Evolutionary conservation across 1,140 invertebrate genomes (phyloP).

Genomic region (Mizuhopecten yessoensis): DNA sequence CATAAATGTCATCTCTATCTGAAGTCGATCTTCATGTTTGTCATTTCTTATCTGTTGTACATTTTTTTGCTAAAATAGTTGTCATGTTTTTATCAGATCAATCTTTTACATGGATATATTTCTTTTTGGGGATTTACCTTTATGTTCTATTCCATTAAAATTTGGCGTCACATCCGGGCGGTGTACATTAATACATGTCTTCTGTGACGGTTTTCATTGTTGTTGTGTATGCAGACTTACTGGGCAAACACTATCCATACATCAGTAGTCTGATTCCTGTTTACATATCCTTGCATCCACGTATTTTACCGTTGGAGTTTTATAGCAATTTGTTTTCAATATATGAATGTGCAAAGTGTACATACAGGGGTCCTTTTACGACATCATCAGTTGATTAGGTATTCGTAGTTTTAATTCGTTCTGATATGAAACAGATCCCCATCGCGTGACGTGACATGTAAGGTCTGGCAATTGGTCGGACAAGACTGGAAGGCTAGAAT

Average conservation of each 20-base stretch:
- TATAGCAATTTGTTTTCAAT: too few species aligned
- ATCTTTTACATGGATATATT: neutral
- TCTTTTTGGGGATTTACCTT: neutral
- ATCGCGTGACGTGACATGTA: neutral
- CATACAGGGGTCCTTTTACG: too few species aligned
- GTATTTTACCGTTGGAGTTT: too few species aligned
- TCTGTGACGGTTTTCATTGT: too few species aligned
- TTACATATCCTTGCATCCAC: too few species aligned
- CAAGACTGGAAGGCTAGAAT: neutral
- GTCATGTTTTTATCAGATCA: conserved; percentile 27
- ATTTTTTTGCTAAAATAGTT: conserved; percentile 24
- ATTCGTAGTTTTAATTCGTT: neutral
- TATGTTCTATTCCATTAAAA: neutral
- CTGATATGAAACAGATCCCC: neutral
- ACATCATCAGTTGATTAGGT: too few species aligned
- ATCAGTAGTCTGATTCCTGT: too few species aligned
- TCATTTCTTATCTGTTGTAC: neutral
- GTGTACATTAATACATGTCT: neutral
- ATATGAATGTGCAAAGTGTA: too few species aligned
- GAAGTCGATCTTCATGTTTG: neutral
- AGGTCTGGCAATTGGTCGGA: neutral
- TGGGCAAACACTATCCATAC: too few species aligned
- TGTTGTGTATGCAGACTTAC: too few species aligned
- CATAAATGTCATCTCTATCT: neutral
- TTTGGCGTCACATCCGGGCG: neutral